Percentiles rank a stretch among this genome's conserved stretches.
Evolutionary conservation across 1,140 invertebrate genomes (phyloP).

Genomic region (Pogonognathellus flavescens): DNA sequence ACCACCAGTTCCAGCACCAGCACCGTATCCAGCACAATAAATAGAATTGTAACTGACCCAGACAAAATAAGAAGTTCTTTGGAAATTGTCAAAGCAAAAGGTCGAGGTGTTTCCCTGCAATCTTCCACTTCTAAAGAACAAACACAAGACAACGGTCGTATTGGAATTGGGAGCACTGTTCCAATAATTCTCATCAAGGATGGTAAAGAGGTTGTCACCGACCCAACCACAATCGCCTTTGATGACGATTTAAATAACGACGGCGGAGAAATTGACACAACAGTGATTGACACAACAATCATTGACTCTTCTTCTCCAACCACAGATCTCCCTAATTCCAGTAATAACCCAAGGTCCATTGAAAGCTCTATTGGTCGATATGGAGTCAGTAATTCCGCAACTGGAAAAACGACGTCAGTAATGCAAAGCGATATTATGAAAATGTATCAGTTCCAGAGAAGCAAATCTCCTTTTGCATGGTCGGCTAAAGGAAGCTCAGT

Average conservation of each 20-base stretch:
- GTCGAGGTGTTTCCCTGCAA: neutral
- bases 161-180: conserved; percentile 1
- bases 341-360: conserved; percentile 10
- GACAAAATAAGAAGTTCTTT: conserved; percentile 13
- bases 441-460: conserved; percentile 61
- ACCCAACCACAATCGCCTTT: conserved; percentile 46
- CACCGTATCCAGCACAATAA: neutral
- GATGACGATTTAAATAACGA: conserved; percentile 58
- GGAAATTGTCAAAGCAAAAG: neutral
- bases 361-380: conserved; percentile 12
- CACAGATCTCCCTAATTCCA: neutral
- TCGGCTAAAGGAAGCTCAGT: neutral
- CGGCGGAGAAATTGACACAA: conserved; percentile 42
- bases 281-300: neutral
- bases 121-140: conserved; percentile 16
- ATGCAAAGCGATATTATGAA: conserved; percentile 32
- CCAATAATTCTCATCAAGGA: conserved; percentile 13
- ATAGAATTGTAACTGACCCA: neutral
- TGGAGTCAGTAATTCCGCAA: conserved; percentile 15
- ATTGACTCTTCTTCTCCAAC: neutral
- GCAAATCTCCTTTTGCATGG: conserved; percentile 56
- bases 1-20: conserved; percentile 10
- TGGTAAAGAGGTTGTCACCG: conserved; percentile 17
- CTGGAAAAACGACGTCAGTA: neutral
- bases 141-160: neutral